Evolutionary conservation across 2,113 vertebrate genomes (phyloP), one percentile per base, ranked within the genome.

Genomic region (Dissostichus mawsoni): DNA sequence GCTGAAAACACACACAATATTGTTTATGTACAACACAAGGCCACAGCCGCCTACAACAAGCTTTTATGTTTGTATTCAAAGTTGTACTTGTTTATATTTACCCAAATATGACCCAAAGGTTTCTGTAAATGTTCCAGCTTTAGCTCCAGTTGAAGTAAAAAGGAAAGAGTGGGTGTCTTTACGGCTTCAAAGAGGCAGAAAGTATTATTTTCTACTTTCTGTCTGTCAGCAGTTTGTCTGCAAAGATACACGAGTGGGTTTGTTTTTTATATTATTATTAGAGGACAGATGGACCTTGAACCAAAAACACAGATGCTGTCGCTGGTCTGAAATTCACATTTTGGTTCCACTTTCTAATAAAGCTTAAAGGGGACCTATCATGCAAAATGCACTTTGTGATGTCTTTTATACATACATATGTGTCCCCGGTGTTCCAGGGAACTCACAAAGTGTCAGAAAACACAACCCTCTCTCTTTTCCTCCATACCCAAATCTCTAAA

Each of bases 21-120:
- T 52, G 5, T 33, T 77, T 72, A 56, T 41, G 59, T 51, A 1
- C 51, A 67, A 36, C 13, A 11, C 3, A 20, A 52, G 11, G 18
- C 73, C 33, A 48, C 56, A 41, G 45, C 48, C 18, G 2, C 64
- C 67, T 14, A 33, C 63, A 48, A 36, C 3, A 1, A 50, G 77
- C 75, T 14, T 71, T 70, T n/a, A 20, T 11, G 51, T 16, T 53
- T 69, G 57, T n/a, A 65, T 56, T 67, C 63, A 64, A 69, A 78
- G 44, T 33, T n/a, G 17, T 41, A 20, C 4, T 66, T 47, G 14
- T 64, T 59, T 67, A 18, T 63, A 51, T 63, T 61, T 25, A 3
- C 23, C 50, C 13, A 53, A 58, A 62, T 23, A 47, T 11, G 6
- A 59, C 47, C 20, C 44, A 8, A 59, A 61, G 12, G 13, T 65